Conservation (phyloP, 23 tunicate genomes). For the Styela clava region DNA sequence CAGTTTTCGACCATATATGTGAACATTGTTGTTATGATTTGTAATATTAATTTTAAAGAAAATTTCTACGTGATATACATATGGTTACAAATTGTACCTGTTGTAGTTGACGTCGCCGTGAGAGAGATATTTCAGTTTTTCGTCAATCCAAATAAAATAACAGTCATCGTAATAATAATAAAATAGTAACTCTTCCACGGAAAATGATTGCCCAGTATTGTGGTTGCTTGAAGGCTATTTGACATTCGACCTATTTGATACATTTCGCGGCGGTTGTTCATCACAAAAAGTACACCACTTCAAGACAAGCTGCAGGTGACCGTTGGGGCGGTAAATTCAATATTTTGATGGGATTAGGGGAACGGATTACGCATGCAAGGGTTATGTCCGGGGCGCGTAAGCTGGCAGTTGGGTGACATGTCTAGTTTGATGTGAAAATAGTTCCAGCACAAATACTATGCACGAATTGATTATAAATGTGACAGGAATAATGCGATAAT, state of each 20-base stretch:
- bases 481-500: not conserved
- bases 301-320: not conserved
- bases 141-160: too few relatives aligned
- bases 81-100: too few relatives aligned
- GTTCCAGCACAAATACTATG: not conserved
- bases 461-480: not conserved
- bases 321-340: slow-evolving; percentile 27
- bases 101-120: too few relatives aligned
- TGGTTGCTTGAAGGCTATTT: not conserved
- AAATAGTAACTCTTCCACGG: too few relatives aligned
- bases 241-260: not conserved
- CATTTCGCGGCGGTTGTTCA: not conserved
- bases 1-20: too few relatives aligned
- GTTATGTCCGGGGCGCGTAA: slow-evolving; percentile 35
- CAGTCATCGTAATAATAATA: too few relatives aligned
- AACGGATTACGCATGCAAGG: slow-evolving; percentile 29
- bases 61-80: too few relatives aligned
- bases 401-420: slow-evolving; percentile 12
- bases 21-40: too few relatives aligned
- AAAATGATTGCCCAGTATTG: not conserved
- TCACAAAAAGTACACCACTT: not conserved
- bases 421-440: slow-evolving; percentile 36
- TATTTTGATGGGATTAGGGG: slow-evolving; percentile 37
- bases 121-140: too few relatives aligned
- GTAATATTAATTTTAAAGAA: too few relatives aligned